These are phyloP conservation scores for Ophioninae sp. DNA, from an alignment of 2,888 invertebrate species.

Conservation along the genomic window DNA sequence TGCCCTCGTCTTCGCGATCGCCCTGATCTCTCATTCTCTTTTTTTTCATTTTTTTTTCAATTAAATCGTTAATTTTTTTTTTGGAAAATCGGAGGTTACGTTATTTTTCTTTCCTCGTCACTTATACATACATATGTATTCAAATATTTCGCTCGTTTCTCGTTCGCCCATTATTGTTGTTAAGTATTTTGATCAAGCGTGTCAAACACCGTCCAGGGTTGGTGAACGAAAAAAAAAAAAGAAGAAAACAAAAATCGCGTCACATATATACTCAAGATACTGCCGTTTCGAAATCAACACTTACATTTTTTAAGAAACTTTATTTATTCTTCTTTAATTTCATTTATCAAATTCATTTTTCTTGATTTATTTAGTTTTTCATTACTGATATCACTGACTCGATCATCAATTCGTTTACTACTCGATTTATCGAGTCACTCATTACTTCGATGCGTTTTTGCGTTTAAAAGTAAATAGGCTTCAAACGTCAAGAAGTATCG, in stretches of 20 bases:
- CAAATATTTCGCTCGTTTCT: conserved; percentile 19
- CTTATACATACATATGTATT: background rate
- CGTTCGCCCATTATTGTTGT: conserved; percentile 26
- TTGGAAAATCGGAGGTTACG: conserved; percentile 25
- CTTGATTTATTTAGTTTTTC: background rate
- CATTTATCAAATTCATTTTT: background rate
- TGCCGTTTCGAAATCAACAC: conserved; percentile 22
- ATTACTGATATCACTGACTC: background rate
- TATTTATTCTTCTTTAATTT: conserved; percentile 10
- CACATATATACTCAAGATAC: conserved; percentile 25
- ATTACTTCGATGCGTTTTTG: background rate
- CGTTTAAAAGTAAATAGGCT: background rate
- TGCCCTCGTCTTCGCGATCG: conserved; percentile 74
- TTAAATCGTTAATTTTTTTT: background rate
- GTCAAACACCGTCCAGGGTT: conserved; percentile 35
- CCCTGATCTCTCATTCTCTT: conserved; percentile 63
- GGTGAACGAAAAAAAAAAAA: conserved; percentile 9
- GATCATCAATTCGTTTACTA: background rate
- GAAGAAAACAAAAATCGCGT: conserved; percentile 10
- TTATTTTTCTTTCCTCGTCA: conserved; percentile 22
- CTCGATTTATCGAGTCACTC: background rate
- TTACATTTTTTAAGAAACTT: conserved; percentile 2
- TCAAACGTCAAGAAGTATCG: background rate
- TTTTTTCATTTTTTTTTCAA: conserved; percentile 4
- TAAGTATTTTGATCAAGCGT: conserved; percentile 2